Conservation (phyloP, 2,888 invertebrate genomes). For the Diarsia brunnea region DNA sequence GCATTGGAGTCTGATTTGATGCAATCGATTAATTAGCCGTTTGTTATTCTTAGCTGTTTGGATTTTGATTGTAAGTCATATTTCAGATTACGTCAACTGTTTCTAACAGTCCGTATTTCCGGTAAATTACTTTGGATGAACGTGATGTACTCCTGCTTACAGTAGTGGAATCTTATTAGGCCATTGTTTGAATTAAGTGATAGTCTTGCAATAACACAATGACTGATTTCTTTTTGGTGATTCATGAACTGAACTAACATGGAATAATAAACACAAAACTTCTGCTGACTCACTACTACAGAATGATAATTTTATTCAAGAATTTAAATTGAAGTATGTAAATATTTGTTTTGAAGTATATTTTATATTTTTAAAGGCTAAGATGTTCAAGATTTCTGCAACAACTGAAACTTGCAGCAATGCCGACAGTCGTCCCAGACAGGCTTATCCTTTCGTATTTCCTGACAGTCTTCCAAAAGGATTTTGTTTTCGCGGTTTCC, state of each 20-base stretch:
- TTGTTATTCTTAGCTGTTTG: background rate
- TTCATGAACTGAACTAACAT: constrained; percentile 9
- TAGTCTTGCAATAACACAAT: constrained; percentile 22
- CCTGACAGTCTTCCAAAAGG: constrained; percentile 30
- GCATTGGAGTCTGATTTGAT: background rate
- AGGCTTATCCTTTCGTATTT: constrained; percentile 41
- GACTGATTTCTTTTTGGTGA: constrained; percentile 21
- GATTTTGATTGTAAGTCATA: background rate
- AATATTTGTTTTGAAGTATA: constrained; percentile 1
- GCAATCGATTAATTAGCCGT: background rate
- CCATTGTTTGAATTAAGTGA: background rate
- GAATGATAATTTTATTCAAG: constrained; percentile 7
- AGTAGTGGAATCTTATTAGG: no score
- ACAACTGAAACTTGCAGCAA: constrained; percentile 38
- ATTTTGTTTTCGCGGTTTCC: constrained; percentile 42
- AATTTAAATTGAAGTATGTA: background rate
- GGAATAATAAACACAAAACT: constrained; percentile 16
- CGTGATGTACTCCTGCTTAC: background rate
- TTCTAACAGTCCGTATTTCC: background rate
- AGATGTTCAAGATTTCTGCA: background rate
- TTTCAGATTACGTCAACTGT: background rate
- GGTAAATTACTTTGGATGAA: background rate
- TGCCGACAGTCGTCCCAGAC: constrained; percentile 19
- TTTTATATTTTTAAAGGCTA: constrained; percentile 9
- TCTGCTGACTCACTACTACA: background rate